These are phyloP conservation scores for Vireo griseus DNA, from an alignment of 2,797 vertebrate species.

Conservation along the genomic window DNA sequence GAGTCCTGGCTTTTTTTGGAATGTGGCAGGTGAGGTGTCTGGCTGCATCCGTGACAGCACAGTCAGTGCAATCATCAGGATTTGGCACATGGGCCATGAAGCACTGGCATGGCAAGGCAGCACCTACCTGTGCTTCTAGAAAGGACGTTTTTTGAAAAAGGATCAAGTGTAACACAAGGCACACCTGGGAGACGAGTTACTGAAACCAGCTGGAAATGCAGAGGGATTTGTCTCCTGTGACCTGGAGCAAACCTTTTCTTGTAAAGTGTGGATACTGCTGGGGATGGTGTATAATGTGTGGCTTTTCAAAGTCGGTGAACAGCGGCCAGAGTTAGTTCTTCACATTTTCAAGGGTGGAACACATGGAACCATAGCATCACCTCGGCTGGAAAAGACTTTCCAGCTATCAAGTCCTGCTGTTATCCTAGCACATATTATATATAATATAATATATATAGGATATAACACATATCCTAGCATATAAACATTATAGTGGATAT, in stretches of 20 bases:
- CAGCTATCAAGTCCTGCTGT: background rate
- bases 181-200: background rate
- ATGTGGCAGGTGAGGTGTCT: background rate
- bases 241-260: background rate
- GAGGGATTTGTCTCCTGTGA: background rate
- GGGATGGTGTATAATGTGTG: background rate
- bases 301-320: background rate
- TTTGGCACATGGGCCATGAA: fast-evolving
- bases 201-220: background rate
- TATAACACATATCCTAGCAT: too few species aligned
- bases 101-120: background rate
- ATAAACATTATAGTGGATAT: background rate
- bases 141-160: background rate
- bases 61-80: background rate
- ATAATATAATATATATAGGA: too few species aligned
- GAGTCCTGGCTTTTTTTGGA: background rate
- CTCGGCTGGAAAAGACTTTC: background rate
- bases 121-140: background rate
- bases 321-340: background rate
- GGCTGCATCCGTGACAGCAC: background rate
- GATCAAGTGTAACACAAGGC: background rate
- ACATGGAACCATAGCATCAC: background rate
- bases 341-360: background rate
- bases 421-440: background rate
- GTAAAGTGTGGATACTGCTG: background rate